Percentiles rank a stretch among this genome's conserved stretches.
phyloP scores from a whole-genome alignment of 2,113 vertebrate genomes.

The Agelaius tricolor region DNA sequence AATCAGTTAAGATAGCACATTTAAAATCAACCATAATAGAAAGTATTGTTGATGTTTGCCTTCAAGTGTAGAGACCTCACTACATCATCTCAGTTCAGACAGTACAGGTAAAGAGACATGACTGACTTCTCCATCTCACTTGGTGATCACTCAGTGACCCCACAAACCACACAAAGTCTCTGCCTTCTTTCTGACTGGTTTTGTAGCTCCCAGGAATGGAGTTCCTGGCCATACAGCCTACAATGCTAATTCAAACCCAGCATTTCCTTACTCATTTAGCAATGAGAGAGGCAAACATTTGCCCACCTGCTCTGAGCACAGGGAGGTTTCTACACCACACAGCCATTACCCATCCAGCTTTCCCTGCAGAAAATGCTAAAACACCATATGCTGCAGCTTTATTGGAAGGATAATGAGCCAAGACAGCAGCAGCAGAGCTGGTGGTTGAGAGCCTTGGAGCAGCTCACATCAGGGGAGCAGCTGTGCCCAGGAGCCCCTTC shows the following conservation, averaged over 20 bases:
- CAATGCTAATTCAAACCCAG: neutral
- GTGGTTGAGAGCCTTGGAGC: neutral
- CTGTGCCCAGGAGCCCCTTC: neutral
- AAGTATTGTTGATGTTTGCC: neutral
- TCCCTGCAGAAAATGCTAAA: neutral
- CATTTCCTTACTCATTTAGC: neutral
- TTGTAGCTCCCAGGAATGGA: neutral
- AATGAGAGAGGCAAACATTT: neutral
- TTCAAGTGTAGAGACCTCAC: neutral
- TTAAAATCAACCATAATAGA: neutral
- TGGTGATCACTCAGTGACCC: neutral
- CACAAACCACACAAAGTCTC: neutral
- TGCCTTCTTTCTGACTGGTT: neutral
- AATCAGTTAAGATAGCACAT: neutral
- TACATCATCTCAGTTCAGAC: neutral
- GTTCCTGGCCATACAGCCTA: neutral
- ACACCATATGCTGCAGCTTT: neutral
- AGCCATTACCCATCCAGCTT: neutral
- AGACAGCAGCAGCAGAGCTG: neutral
- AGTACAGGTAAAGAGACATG: neutral
- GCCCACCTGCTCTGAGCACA: neutral
- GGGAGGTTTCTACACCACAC: neutral
- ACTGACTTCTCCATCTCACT: neutral
- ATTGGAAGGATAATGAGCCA: neutral
- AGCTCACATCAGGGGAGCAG: neutral